Percentiles rank a stretch among this genome's conserved stretches.
phyloP scores from a whole-genome alignment of 1,140 invertebrate genomes.

The Drosophila busckii region DNA sequence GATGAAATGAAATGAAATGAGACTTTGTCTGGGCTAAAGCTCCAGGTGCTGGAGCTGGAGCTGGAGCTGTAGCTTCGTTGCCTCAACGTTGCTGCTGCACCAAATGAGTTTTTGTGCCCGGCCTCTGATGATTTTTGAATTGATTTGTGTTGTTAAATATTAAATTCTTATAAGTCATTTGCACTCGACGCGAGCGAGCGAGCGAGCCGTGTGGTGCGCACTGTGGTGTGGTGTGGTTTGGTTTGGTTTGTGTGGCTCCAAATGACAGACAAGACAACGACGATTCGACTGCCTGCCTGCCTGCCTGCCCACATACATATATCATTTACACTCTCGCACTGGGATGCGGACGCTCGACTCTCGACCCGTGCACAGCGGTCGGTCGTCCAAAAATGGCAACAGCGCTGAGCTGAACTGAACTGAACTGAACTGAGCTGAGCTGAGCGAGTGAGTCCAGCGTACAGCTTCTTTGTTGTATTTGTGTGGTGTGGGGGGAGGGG shows the following conservation, averaged over 20 bases:
- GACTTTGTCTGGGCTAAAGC: conserved; percentile 64
- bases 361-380: conserved; percentile 58
- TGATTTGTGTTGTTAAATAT: conserved; percentile 78
- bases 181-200: conserved; percentile 43
- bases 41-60: too few relatives aligned
- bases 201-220: conserved; percentile 5
- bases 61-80: too few relatives aligned
- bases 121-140: conserved; percentile 73
- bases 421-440: too few relatives aligned
- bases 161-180: conserved; percentile 78
- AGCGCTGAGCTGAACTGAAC: too few relatives aligned
- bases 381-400: conserved; percentile 67
- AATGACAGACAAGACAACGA: conserved; percentile 67
- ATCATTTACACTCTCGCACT: conserved; percentile 66
- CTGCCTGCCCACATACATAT: conserved; percentile 58
- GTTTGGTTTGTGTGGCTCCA: conserved; percentile 46
- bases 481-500: conserved; percentile 10
- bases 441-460: too few relatives aligned
- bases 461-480: conserved; percentile 39
- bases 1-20: conserved; percentile 64
- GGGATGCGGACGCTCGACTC: conserved; percentile 37
- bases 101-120: conserved; percentile 63
- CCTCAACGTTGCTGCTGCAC: conserved; percentile 43
- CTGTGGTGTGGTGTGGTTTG: not conserved
- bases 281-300: conserved; percentile 1